Evolutionary conservation across 2,797 vertebrate species (phyloP), one percentile per base, ranked within the genome.

Genomic region (Vespertilio murinus): DNA sequence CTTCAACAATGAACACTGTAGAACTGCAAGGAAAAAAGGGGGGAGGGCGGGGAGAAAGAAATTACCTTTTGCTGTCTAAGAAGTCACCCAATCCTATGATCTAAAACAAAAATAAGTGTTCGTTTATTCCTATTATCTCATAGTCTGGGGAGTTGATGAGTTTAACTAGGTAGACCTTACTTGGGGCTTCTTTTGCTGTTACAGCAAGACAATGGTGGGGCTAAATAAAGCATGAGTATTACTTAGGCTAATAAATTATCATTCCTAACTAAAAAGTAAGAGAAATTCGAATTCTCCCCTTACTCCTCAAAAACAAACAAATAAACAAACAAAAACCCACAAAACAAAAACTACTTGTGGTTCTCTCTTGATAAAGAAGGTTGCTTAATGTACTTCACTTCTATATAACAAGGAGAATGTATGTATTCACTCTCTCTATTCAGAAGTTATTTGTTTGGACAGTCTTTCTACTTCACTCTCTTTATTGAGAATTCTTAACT

Each of bases 261-360:
- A 65, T 78, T 87, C 12, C 28, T 42, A 33, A 92, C 33, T 38
- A 42, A 87, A 49, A 49, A 12, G 9, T 47, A 75, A 71, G 6
- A 82, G 5, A 47, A 91, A 59, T 38, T 94, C 20, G n/a, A 33
- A 45, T 64, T 74, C 7, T 78, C 11, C 89, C 18, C 16, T 91
- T 23, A 80, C 8, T 33, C 22, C 52, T 80, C 18, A 79, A 65
- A 81, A 69, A n/a, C n/a, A n/a, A n/a, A n/a, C n/a, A 65, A 47
- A 42, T 3, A 56, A 30, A 61, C 12, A 61, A 59, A 59, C 23
- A 64, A 64, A 64, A n/a, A 30, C 0, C 2, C 28, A 61, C 13
- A 33, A 23, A 70, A 65, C n/a, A 70, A 87, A 10, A 49, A 8
- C 47, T 47, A 22, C 6, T 74, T 22, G 14, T n/a, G 8, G 3